Evolutionary conservation across 2,888 invertebrate genomes (phyloP).

Genomic region (Pristionchus maxplancki): DNA sequence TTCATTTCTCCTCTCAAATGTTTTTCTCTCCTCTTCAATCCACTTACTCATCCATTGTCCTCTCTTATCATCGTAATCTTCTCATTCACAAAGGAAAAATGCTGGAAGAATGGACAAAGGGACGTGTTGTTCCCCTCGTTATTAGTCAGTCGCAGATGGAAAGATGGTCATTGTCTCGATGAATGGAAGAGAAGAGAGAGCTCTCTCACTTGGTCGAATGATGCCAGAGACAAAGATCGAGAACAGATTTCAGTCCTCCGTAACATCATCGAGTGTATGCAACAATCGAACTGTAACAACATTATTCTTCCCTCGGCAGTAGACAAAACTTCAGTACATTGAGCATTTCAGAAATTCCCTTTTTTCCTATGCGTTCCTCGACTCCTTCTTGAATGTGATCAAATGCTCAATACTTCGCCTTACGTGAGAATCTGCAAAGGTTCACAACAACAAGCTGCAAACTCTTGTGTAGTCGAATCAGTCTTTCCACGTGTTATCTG

Average conservation of each 20-base stretch:
- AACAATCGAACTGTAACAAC: too few relatives aligned
- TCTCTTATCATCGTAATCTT: slow-evolving; percentile 2
- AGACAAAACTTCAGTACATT: too few relatives aligned
- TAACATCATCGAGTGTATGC: too few relatives aligned
- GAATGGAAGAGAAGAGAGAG: not conserved
- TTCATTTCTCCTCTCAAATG: not conserved
- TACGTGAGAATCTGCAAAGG: not conserved
- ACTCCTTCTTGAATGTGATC: too few relatives aligned
- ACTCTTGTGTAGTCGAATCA: not conserved
- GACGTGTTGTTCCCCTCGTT: not conserved
- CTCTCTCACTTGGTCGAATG: not conserved
- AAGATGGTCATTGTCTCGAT: not conserved
- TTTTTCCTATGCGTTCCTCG: too few relatives aligned
- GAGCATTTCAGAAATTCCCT: too few relatives aligned
- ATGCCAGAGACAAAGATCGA: not conserved
- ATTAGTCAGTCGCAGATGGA: not conserved
- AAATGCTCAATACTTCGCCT: too few relatives aligned
- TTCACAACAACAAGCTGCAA: too few relatives aligned
- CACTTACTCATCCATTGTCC: not conserved
- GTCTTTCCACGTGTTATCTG: not conserved
- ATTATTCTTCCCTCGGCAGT: too few relatives aligned
- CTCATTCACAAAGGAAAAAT: not conserved
- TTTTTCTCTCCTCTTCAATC: too few relatives aligned
- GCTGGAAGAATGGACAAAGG: not conserved
- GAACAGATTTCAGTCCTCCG: not conserved